A percentile compares a stretch with the other conserved stretches of the same genome.
Conservation (phyloP, 1,140 invertebrate genomes). For the Oryzaephilus surinamensis region DNA sequence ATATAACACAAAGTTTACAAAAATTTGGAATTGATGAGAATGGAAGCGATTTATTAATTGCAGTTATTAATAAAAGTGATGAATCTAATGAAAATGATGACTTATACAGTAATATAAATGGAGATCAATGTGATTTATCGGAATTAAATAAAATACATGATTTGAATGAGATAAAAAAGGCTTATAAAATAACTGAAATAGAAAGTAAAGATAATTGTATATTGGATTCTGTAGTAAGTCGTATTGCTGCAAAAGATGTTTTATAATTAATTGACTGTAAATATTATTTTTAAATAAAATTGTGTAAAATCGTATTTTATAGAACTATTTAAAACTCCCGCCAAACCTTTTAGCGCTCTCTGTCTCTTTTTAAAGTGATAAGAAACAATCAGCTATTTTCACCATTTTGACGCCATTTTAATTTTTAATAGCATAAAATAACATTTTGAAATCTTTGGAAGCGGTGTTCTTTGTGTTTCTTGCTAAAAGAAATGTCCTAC, state of each 20-base stretch:
- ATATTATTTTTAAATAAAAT: conserved; percentile 1
- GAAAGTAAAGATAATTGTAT: conserved; percentile 18
- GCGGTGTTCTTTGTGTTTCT: too few relatives aligned
- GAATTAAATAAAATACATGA: conserved; percentile 17
- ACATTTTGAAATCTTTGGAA: too few relatives aligned
- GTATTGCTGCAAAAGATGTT: conserved; percentile 30
- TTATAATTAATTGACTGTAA: conserved; percentile 3
- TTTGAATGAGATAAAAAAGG: conserved; percentile 9
- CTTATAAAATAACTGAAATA: conserved; percentile 15
- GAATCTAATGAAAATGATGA: conserved; percentile 37
- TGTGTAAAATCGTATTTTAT: too few relatives aligned
- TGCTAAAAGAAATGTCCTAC: too few relatives aligned
- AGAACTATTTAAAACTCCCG: too few relatives aligned
- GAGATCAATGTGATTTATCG: conserved; percentile 19
- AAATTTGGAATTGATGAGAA: conserved; percentile 51
- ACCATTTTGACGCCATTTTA: too few relatives aligned
- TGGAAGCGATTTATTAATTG: conserved; percentile 45
- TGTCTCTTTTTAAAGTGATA: too few relatives aligned
- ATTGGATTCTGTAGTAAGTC: conserved; percentile 28
- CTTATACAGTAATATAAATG: conserved; percentile 25
- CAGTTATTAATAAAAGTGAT: conserved; percentile 40
- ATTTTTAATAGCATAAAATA: too few relatives aligned
- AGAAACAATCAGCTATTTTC: too few relatives aligned
- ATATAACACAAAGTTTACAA: conserved; percentile 52
- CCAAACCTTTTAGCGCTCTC: too few relatives aligned